phyloP scores from a whole-genome alignment of 2,797 vertebrate species.

The Muscicapa striata region DNA sequence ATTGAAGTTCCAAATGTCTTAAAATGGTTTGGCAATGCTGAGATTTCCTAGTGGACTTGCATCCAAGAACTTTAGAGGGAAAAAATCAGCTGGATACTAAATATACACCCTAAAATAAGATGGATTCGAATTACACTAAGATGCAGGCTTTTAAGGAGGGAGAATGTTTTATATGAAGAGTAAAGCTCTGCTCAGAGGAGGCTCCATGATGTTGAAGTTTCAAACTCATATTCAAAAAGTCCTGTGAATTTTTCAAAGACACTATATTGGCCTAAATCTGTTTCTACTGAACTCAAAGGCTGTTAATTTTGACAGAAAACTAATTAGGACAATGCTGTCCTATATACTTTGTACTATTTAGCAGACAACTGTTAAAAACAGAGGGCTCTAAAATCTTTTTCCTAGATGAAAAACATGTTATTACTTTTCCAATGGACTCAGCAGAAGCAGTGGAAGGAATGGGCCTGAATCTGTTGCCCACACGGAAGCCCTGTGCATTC shows the following conservation, averaged over 20 bases:
- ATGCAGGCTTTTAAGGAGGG: not conserved
- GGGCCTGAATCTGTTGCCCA: not conserved
- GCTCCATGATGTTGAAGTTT: not conserved
- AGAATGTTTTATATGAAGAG: conserved; percentile 20
- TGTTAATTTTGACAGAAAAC: conserved; percentile 40
- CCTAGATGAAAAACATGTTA: not conserved
- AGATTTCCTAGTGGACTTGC: conserved; percentile 60
- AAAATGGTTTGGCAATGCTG: conserved; percentile 52
- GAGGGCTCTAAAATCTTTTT: not conserved
- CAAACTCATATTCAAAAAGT: conserved; percentile 17
- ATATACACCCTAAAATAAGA: conserved; percentile 61
- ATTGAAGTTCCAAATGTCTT: conserved; percentile 67
- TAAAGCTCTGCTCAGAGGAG: conserved; percentile 10
- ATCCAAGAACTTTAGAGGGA: conserved; percentile 50
- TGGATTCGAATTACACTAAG: conserved; percentile 30
- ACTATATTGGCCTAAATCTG: conserved; percentile 27
- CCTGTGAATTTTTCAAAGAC: conserved; percentile 41
- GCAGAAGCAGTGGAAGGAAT: not conserved
- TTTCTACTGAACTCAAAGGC: not conserved
- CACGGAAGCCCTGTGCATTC: not conserved
- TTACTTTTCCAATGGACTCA: conserved; percentile 19
- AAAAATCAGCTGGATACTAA: conserved; percentile 69
- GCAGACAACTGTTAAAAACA: not conserved
- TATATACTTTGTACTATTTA: conserved; percentile 38
- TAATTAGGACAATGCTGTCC: conserved; percentile 61